Evolutionary conservation across 1,140 invertebrate genomes (phyloP), one percentile per base, ranked within the genome.

Genomic region (Drosophila yakuba): DNA sequence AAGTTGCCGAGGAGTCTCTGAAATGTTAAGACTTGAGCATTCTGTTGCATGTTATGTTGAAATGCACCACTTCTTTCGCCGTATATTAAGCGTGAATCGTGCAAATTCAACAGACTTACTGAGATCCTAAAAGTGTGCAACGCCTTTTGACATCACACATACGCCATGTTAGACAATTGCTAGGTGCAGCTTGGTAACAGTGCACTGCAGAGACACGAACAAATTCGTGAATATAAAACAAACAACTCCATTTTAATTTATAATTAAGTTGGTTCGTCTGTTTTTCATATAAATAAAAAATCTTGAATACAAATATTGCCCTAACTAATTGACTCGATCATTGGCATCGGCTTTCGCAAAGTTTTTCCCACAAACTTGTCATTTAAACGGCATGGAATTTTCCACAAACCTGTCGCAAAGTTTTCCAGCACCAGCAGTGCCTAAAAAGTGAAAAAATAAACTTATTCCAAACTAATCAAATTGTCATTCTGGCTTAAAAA

Each of bases 391-490:
- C 11, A 44, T 51, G n/a, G 2, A 48, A 61, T 47, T 28, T 35
- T n/a, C 1, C 10, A 38, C 43, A 59, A 58, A 61, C 44, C 79
- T 74, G 20, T 48, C 4, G 25, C 20, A 71, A 73, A 76, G 48
- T 72, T 73, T 58, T 55, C 54, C 50, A 58, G 45, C 38, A 23
- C 15, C 15, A 20, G 8, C 32, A 32, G 32, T 10, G 8, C 8
- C 32, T 51, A 14, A 20, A 58, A 47, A 0, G 10, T 20, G 35
- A 2, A n/a, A 15, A 51, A 43, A 52, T 7, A 10, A 60, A 82
- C 50, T 77, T 67, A 59, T 82, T 82, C 43, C 25, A 39, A 82
- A 82, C 68, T 64, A 61, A 78, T 82, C 62, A 61, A 74, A 82
- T 73, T 82, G 69, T 39, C 58, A 77, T 81, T 56, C 32, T 51